A percentile compares a stretch with the other conserved stretches of the same genome.
Evolutionary conservation across 2,113 vertebrate species (phyloP).

Genomic region (Phaethon lepturus): DNA sequence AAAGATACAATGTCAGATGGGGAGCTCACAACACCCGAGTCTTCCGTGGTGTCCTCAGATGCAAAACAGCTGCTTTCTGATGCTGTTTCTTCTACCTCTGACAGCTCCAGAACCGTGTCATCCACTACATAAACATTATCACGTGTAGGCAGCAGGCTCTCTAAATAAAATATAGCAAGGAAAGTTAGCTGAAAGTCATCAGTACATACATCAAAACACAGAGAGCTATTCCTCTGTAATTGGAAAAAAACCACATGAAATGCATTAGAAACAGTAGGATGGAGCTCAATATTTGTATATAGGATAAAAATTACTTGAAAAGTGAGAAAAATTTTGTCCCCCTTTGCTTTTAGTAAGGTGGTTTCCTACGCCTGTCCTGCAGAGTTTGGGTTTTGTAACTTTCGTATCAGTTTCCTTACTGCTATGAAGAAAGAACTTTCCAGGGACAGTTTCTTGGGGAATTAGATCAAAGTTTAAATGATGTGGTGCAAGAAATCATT

Average conservation of each 20-base stretch:
- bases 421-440: background rate
- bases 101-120: slow-evolving; percentile 27
- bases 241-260: background rate
- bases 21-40: slow-evolving; percentile 83
- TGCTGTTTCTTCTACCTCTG: slow-evolving; percentile 80
- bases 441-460: background rate
- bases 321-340: background rate
- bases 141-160: slow-evolving; percentile 74
- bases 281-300: background rate
- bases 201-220: background rate
- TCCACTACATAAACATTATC: slow-evolving; percentile 49
- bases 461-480: background rate
- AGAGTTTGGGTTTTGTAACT: background rate
- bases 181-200: slow-evolving; percentile 32
- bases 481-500: background rate
- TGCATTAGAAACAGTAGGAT: background rate
- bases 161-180: slow-evolving; percentile 73
- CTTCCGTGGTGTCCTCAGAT: slow-evolving; percentile 87
- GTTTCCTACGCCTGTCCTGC: background rate
- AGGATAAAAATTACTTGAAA: background rate
- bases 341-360: background rate
- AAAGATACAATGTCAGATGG: slow-evolving; percentile 82
- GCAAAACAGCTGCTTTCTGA: slow-evolving; percentile 87
- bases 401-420: background rate
- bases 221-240: background rate